Base-by-base conservation (phyloP, 2,113 vertebrate genomes). In the Fregetta grallaria region DNA sequence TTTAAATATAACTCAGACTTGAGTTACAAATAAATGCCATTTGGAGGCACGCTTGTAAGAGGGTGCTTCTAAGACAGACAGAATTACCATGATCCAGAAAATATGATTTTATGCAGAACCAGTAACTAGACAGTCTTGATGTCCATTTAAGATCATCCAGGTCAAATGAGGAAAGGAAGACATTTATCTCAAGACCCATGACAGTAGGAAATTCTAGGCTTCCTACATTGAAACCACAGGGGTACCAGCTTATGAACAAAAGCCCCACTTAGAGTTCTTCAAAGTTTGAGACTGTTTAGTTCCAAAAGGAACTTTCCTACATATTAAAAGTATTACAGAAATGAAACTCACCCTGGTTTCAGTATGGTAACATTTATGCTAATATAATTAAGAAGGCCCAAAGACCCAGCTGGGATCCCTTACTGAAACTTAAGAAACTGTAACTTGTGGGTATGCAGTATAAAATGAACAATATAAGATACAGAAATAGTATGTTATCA, bases 361-460 rank as follows among this genome's bases (percentile, higher is more conserved):
- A 76, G 25, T 18, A 66, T 52, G 45, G 49, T 58, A 86, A 52
- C 36, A 36, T 61, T 91, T 40, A 92, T 18, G 15, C 15, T 52
- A 40, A 18, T 2, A 5, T 30, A 74, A 84, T 38, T 81, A 63
- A 75, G 40, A 73, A 66, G 15, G 11, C 26, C n/a, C 12, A 19
- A 77, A 83, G 13, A 15, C 19, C 23, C 5, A 2, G 3, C 42
- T 71, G 55, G 14, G 11, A 74, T 71, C 10, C 11, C 47, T 75
- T 1, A 0, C 9, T 78, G 47, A 77, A 86, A 59, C 15, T 45
- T 55, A 40, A 29, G 62, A 65, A 83, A n/a, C 5, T 0, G 1
- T 56, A 53, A 20, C 7, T 38, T 71, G 27, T 0, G 0, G 12
- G 16, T 32, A 29, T 38, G 3, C 18, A 15, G 9, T 22, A 36